Percentiles rank a stretch among this genome's conserved stretches.
These are phyloP conservation scores for Gorsachius magnificus DNA, from an alignment of 2,797 vertebrate genomes.

Conservation along the genomic window DNA sequence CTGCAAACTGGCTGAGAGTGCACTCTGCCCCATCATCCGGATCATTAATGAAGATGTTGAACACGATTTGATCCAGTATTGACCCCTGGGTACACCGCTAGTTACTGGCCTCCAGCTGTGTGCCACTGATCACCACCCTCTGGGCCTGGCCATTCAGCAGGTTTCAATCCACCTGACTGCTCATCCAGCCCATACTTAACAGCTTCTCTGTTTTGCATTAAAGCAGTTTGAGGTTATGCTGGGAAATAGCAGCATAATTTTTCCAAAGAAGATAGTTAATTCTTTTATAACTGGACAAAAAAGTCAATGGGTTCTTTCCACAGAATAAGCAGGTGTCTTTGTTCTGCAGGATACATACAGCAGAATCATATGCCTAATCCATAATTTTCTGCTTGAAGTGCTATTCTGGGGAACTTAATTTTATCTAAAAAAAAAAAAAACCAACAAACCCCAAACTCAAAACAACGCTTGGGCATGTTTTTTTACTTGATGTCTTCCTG, in stretches of 20 bases:
- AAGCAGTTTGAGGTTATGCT: background rate
- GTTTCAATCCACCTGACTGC: background rate
- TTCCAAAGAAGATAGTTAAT: background rate
- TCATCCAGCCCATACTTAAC: background rate
- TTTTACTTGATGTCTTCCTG: background rate
- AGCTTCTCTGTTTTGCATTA: background rate
- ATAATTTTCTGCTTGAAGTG: background rate
- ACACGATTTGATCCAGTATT: background rate
- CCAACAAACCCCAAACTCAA: background rate
- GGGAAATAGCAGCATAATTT: background rate
- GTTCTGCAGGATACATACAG: background rate
- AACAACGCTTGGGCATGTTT: no score
- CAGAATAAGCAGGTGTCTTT: background rate
- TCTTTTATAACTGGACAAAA: background rate
- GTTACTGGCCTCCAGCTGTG: background rate
- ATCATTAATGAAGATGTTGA: background rate
- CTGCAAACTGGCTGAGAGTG: background rate
- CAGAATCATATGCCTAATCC: background rate
- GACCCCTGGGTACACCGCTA: background rate
- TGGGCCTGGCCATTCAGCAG: background rate
- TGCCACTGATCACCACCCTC: background rate
- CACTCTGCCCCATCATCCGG: background rate
- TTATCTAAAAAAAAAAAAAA: background rate
- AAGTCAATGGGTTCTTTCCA: background rate
- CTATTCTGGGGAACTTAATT: background rate